These are phyloP conservation scores for Cephus nigrinus DNA, from an alignment of 2,888 invertebrate species.

Conservation along the genomic window DNA sequence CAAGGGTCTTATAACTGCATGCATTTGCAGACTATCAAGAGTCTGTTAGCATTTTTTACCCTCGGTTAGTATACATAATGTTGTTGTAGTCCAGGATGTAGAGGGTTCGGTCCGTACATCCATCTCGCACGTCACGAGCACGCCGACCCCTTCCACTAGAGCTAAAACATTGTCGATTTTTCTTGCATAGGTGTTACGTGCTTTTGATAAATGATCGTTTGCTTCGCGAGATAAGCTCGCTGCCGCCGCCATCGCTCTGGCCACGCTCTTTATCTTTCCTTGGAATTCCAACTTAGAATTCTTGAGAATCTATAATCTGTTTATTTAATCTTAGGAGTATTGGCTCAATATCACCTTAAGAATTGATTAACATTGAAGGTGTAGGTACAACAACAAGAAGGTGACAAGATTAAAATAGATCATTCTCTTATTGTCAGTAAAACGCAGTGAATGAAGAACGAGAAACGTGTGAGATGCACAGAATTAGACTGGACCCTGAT, in stretches of 20 bases:
- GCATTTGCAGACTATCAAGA: constrained; percentile 26
- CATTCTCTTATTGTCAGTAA: not conserved
- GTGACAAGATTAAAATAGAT: not conserved
- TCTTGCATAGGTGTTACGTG: constrained; percentile 53
- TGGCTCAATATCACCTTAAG: not conserved
- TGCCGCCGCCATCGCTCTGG: not conserved
- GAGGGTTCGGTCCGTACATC: constrained; percentile 51
- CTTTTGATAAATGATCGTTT: constrained; percentile 51
- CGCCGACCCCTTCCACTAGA: constrained; percentile 38
- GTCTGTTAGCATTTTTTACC: constrained; percentile 25
- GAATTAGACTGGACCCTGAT: no score
- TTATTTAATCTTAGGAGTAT: not conserved
- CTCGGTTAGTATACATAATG: constrained; percentile 44
- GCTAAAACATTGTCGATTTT: constrained; percentile 56
- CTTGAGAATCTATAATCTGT: not conserved
- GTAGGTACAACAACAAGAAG: not conserved
- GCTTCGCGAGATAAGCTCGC: constrained; percentile 12
- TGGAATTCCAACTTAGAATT: not conserved
- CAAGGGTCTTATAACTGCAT: constrained; percentile 3
- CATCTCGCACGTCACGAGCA: constrained; percentile 56
- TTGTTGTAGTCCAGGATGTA: constrained; percentile 47
- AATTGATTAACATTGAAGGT: not conserved
- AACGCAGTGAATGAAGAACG: not conserved
- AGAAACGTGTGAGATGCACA: no score
- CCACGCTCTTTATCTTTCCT: not conserved